Conservation (phyloP, 2,797 vertebrate genomes). For the Poliocrania exsul region DNA sequence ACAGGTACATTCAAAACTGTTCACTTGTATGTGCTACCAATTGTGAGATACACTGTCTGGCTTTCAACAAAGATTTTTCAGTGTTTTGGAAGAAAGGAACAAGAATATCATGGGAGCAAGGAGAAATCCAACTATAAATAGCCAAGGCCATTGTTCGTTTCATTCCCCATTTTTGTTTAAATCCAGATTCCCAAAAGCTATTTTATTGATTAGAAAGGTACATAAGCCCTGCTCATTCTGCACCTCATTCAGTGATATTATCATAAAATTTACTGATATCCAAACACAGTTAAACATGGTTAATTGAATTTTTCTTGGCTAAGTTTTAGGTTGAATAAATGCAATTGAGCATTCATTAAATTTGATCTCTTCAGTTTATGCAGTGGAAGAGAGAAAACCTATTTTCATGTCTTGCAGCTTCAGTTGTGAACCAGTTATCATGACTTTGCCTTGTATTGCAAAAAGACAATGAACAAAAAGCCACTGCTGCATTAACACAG, state of each 20-base stretch:
- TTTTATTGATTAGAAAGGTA: neutral
- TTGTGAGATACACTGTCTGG: neutral
- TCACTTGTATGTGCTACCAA: too few relatives aligned
- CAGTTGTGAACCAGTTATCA: neutral
- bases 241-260: neutral
- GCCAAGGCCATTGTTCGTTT: neutral
- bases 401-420: neutral
- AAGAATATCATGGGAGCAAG: neutral
- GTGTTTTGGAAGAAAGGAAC: neutral
- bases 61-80: neutral
- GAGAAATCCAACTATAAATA: neutral
- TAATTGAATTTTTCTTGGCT: neutral
- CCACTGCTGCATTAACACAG: neutral
- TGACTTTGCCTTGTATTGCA: neutral
- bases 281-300: neutral
- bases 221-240: neutral
- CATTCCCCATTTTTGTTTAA: neutral
- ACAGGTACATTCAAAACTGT: too few relatives aligned
- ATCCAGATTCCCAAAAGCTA: neutral
- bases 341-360: neutral
- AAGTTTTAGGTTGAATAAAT: neutral
- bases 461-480: neutral
- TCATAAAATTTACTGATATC: neutral
- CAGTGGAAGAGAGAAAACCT: neutral
- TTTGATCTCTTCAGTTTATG: neutral